A percentile compares a stretch with the other conserved stretches of the same genome.
These are phyloP conservation scores for Enteromius argenteus DNA, from an alignment of 2,797 vertebrate genomes.

Conservation along the genomic window DNA sequence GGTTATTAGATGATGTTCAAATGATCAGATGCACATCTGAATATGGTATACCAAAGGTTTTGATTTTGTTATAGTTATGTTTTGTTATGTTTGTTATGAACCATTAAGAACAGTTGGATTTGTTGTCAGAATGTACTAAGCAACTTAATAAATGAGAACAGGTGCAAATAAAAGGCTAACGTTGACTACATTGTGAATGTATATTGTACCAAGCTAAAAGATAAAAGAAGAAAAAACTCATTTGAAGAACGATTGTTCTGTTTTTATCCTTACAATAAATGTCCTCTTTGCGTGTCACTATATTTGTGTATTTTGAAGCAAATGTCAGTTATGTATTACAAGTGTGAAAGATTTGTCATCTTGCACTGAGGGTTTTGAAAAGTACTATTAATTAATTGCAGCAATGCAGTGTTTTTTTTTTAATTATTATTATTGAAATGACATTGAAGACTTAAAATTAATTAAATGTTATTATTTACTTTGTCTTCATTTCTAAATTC, in stretches of 20 bases:
- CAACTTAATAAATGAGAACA: background rate
- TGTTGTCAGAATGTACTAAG: too few species aligned
- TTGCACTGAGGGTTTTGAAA: background rate
- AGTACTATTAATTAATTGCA: background rate
- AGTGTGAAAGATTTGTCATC: too few species aligned
- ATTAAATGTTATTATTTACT: constrained; percentile 18
- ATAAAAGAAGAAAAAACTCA: background rate
- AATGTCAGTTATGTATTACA: too few species aligned
- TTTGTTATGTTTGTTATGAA: background rate
- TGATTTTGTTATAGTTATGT: too few species aligned
- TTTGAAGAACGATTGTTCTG: background rate
- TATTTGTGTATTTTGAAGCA: background rate
- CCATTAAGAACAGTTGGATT: background rate
- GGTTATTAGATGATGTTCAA: background rate
- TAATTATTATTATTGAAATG: background rate
- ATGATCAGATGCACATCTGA: background rate
- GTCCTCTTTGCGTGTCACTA: background rate
- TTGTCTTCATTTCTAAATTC: background rate
- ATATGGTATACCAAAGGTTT: background rate
- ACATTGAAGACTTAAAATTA: constrained; percentile 37
- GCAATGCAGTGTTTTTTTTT: background rate
- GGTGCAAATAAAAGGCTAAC: background rate
- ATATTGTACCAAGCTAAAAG: background rate
- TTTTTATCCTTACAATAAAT: background rate
- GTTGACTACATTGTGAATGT: background rate